Evolutionary conservation across 2,113 vertebrate genomes (phyloP).

Genomic region (Marmota flaviventris): DNA sequence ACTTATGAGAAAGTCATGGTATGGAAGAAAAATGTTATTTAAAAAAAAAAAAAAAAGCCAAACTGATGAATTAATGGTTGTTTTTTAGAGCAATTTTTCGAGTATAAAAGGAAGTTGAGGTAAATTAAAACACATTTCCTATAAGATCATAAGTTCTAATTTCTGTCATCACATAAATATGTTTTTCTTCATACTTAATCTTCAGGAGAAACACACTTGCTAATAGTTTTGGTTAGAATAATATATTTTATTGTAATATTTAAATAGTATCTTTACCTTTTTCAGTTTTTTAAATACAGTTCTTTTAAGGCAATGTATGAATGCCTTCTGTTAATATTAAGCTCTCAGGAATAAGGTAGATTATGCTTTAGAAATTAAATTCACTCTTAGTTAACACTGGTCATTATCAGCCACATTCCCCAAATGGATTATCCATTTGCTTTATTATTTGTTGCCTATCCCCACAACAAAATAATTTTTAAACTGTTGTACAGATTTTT

Average conservation of each 20-base stretch:
- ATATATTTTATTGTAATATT: conserved; percentile 13
- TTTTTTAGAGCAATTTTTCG: conserved; percentile 59
- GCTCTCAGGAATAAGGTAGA: neutral
- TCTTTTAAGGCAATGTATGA: conserved; percentile 21
- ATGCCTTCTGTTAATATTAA: neutral
- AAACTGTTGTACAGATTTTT: neutral
- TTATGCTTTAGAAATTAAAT: conserved; percentile 31
- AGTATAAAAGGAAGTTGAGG: neutral
- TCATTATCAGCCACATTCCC: neutral
- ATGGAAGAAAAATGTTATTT: neutral
- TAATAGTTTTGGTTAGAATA: conserved; percentile 2
- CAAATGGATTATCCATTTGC: neutral
- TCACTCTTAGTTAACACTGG: neutral
- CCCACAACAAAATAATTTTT: neutral
- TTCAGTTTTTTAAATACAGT: neutral
- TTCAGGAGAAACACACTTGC: neutral
- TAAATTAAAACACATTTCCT: conserved; percentile 10
- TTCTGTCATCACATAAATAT: neutral
- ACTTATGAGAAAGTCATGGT: neutral
- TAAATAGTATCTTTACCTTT: conserved; percentile 6
- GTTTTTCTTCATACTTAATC: conserved; percentile 30
- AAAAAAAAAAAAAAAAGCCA: neutral
- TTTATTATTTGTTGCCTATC: neutral
- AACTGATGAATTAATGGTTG: neutral
- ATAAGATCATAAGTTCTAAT: conserved; percentile 20